These are phyloP conservation scores for Xenops minutus DNA, from an alignment of 2,797 vertebrate genomes.

Conservation along the genomic window DNA sequence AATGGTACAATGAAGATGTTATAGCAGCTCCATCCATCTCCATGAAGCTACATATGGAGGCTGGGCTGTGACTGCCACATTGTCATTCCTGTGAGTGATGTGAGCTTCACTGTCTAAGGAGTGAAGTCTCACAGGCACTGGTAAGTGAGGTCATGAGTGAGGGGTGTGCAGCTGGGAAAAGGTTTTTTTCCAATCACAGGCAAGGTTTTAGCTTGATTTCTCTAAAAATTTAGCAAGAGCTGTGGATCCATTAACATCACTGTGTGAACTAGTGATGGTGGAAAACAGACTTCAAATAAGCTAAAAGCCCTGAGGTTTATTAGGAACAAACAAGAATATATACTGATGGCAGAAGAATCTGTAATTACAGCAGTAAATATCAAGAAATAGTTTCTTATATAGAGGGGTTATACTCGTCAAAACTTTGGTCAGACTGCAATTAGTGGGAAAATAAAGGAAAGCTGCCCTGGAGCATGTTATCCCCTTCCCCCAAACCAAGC, in stretches of 20 bases:
- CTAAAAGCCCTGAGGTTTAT: neutral
- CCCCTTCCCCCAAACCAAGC: rapidly evolving
- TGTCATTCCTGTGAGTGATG: neutral
- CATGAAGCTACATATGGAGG: rapidly evolving
- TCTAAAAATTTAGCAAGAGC: neutral
- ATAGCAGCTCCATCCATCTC: neutral
- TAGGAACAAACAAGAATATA: neutral
- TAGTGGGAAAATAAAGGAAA: neutral
- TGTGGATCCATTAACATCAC: neutral
- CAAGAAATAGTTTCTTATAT: neutral
- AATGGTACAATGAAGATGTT: neutral
- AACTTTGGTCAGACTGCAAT: neutral
- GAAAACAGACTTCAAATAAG: neutral
- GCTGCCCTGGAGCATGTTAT: neutral
- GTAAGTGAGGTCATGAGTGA: neutral
- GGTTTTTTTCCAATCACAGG: neutral
- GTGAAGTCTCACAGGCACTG: neutral
- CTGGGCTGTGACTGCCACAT: neutral
- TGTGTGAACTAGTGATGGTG: neutral
- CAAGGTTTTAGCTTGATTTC: neutral
- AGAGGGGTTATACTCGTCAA: neutral
- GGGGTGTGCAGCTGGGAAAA: neutral
- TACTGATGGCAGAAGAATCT: neutral
- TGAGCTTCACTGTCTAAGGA: neutral
- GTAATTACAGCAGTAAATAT: neutral